Evolutionary conservation across 2,113 vertebrate genomes (phyloP).

Genomic region (Cheilinus undulatus): DNA sequence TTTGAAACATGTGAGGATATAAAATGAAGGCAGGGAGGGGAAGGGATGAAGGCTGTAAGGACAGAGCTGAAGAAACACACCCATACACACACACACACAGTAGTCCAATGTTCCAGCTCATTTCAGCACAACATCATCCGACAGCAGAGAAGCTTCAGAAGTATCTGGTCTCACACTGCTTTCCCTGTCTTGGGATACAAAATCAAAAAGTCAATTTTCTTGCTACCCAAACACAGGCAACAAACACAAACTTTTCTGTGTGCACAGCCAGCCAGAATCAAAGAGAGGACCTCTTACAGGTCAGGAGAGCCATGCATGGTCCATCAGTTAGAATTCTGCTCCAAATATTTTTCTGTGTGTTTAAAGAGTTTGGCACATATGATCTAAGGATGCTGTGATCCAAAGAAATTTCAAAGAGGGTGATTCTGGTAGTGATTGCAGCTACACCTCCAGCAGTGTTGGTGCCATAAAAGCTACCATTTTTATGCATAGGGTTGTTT

Average conservation of each 20-base stretch:
- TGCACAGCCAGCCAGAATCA: conserved; percentile 24
- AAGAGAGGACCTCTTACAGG: conserved; percentile 37
- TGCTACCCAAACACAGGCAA: conserved; percentile 30
- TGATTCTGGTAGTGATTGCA: not conserved
- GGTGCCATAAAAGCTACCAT: not conserved
- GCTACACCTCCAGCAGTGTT: not conserved
- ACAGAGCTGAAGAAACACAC: conserved; percentile 38
- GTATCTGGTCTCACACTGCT: conserved; percentile 48
- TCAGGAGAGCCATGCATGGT: conserved; percentile 25
- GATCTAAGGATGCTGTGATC: conserved; percentile 11
- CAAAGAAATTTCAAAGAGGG: conserved; percentile 3
- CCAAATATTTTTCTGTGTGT: conserved; percentile 3
- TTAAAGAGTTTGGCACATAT: conserved; percentile 12
- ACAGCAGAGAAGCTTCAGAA: conserved; percentile 59
- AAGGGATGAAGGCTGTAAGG: conserved; percentile 5
- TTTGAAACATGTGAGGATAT: conserved; percentile 46
- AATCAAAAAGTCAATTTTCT: conserved; percentile 65
- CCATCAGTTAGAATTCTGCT: conserved; percentile 31
- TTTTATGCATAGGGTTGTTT: not conserved
- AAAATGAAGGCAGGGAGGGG: conserved; percentile 30
- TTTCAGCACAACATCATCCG: conserved; percentile 65
- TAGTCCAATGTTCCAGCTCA: conserved; percentile 58
- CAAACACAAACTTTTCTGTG: conserved; percentile 49
- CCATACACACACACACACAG: conserved; percentile 7
- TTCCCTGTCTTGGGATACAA: conserved; percentile 50